Evolutionary conservation across 2,888 invertebrate species (phyloP).

Genomic region (Lasiommata megera): DNA sequence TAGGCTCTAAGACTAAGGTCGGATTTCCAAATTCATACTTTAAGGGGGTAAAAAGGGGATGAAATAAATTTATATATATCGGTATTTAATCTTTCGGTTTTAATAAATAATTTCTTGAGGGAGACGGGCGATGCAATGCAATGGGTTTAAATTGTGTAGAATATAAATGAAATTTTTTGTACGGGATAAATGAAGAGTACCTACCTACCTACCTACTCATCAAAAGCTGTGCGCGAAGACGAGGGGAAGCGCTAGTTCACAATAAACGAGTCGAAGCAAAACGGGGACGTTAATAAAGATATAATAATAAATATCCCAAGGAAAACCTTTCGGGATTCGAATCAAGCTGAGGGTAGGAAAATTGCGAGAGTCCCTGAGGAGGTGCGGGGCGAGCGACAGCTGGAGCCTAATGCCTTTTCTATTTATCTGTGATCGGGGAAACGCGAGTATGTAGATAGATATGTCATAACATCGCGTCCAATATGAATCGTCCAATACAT

Average conservation of each 20-base stretch:
- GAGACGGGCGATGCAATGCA: too few relatives aligned
- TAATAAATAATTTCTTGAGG: too few relatives aligned
- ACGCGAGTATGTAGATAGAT: constrained; percentile 44
- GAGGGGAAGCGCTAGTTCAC: constrained; percentile 64
- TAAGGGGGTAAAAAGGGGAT: too few relatives aligned
- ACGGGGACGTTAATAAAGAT: constrained; percentile 74
- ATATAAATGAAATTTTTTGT: too few relatives aligned
- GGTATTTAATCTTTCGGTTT: too few relatives aligned
- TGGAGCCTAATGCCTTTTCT: constrained; percentile 73
- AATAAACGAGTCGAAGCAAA: constrained; percentile 63
- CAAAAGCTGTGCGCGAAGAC: too few relatives aligned
- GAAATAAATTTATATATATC: too few relatives aligned
- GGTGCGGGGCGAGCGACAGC: constrained; percentile 63
- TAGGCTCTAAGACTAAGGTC: too few relatives aligned
- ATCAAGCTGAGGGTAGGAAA: constrained; percentile 79
- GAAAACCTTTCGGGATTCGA: constrained; percentile 76
- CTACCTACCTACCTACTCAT: too few relatives aligned
- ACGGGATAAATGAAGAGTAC: too few relatives aligned
- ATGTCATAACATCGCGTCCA: constrained; percentile 37
- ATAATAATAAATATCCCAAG: constrained; percentile 77
- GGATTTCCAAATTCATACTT: too few relatives aligned
- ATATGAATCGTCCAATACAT: constrained; percentile 25
- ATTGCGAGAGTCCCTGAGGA: constrained; percentile 75
- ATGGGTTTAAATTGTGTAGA: too few relatives aligned
- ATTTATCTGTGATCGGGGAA: constrained; percentile 74